A percentile compares a stretch with the other conserved stretches of the same genome.
Conservation (phyloP, 2,797 vertebrate genomes). For the Danio albolineatus region DNA sequence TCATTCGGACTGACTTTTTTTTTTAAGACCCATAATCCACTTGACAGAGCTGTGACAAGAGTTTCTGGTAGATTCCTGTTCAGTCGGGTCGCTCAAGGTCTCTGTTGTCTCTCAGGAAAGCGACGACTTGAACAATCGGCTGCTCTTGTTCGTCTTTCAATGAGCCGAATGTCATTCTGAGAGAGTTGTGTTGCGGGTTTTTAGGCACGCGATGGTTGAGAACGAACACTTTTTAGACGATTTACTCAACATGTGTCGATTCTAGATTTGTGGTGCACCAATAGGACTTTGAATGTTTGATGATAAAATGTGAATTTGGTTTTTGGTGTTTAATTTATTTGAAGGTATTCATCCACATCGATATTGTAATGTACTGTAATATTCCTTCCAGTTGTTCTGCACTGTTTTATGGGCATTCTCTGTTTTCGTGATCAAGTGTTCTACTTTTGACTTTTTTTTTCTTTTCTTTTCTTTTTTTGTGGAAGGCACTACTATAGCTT, state of each 20-base stretch:
- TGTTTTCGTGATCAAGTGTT: constrained; percentile 26
- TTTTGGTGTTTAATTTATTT: constrained; percentile 46
- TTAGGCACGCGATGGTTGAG: constrained; percentile 58
- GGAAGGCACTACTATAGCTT: not conserved
- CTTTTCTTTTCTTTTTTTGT: no score
- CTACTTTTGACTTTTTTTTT: not conserved
- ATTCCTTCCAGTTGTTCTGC: constrained; percentile 48
- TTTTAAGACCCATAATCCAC: constrained; percentile 7
- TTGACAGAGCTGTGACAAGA: constrained; percentile 26
- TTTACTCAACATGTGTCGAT: constrained; percentile 49
- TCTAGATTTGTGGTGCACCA: constrained; percentile 57
- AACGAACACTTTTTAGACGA: constrained; percentile 45
- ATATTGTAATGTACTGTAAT: constrained; percentile 64
- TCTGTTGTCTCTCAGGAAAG: constrained; percentile 60
- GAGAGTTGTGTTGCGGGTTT: constrained; percentile 39
- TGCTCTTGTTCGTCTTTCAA: constrained; percentile 44
- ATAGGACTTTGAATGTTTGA: constrained; percentile 66
- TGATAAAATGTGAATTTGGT: constrained; percentile 60
- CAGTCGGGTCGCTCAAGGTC: constrained; percentile 45
- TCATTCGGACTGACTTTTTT: constrained; percentile 17
- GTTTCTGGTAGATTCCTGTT: constrained; percentile 38
- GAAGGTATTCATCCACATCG: constrained; percentile 64
- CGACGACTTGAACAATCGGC: constrained; percentile 53
- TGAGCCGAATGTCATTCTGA: constrained; percentile 43
- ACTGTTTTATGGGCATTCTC: constrained; percentile 47